Evolutionary conservation across 2,888 invertebrate species (phyloP).

Genomic region (Tenthredo mesomela): DNA sequence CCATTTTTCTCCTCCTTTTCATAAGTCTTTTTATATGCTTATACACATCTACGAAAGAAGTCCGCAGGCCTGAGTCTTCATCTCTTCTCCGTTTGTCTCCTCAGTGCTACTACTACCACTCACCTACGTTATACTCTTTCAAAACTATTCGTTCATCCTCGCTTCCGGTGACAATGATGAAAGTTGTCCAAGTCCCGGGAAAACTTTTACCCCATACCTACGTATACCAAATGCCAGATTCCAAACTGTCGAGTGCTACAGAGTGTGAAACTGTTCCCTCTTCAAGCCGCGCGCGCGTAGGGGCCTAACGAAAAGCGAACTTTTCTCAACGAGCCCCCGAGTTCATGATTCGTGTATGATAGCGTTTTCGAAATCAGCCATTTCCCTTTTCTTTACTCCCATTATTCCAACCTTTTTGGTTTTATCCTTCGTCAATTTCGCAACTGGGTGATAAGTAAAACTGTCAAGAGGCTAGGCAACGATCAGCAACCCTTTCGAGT

Average conservation of each 20-base stretch:
- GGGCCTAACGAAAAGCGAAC: not conserved
- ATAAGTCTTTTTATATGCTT: not conserved
- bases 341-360: not conserved
- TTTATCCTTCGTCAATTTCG: not conserved
- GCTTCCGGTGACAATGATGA: constrained; percentile 45
- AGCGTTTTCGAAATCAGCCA: constrained; percentile 11
- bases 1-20: not conserved
- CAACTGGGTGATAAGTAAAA: not conserved
- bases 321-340: constrained; percentile 4
- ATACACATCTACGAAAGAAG: not conserved
- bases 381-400: not conserved
- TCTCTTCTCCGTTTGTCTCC: not conserved
- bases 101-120: not conserved
- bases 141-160: constrained; percentile 42
- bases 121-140: constrained; percentile 10
- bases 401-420: not conserved
- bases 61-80: not conserved
- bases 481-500: constrained; percentile 28
- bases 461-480: not conserved
- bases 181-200: constrained; percentile 29
- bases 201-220: constrained; percentile 23
- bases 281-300: not conserved
- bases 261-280: constrained; percentile 31
- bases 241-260: constrained; percentile 34
- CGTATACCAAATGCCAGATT: constrained; percentile 4